Conservation (phyloP, 1,140 invertebrate species). For the Paralvinella palmiformis region DNA sequence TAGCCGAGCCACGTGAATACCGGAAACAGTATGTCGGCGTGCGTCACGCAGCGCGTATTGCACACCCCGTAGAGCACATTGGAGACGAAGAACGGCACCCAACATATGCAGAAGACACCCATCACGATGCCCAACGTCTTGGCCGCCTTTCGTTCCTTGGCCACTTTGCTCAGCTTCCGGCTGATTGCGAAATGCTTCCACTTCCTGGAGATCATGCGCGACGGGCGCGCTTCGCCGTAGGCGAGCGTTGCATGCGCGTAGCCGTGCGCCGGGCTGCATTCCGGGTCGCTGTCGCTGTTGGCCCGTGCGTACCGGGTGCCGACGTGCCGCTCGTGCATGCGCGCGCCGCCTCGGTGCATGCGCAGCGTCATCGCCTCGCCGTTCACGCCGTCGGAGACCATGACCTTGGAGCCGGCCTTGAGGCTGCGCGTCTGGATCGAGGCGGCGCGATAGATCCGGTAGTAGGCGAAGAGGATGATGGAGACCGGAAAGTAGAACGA, state of each 20-base stretch:
- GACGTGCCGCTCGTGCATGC: not conserved
- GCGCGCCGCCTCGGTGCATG: conserved; percentile 74
- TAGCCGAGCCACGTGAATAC: conserved; percentile 67
- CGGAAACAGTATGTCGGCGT: conserved; percentile 17
- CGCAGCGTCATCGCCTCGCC: conserved; percentile 75
- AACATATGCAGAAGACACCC: conserved; percentile 29
- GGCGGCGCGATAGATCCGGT: conserved; percentile 16
- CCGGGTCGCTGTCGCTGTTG: not conserved
- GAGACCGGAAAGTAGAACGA: conserved; percentile 21
- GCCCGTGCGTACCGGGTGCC: conserved; percentile 17
- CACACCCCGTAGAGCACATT: conserved; percentile 22
- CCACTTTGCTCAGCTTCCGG: conserved; percentile 76
- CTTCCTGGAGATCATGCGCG: conserved; percentile 2
- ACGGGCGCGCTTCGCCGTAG: conserved; percentile 7
- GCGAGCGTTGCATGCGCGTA: not conserved
- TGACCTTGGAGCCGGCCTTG: conserved; percentile 50
- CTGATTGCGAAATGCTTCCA: conserved; percentile 57
- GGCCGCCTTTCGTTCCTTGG: conserved; percentile 52
- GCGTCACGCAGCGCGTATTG: conserved; percentile 7
- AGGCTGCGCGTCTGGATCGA: conserved; percentile 7
- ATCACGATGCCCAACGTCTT: conserved; percentile 44
- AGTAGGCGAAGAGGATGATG: conserved; percentile 22
- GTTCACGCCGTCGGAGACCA: conserved; percentile 62
- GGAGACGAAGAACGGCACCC: conserved; percentile 28
- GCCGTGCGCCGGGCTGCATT: not conserved